Evolutionary conservation across 2,797 vertebrate species (phyloP).

Genomic region (Neoniphon sammara): DNA sequence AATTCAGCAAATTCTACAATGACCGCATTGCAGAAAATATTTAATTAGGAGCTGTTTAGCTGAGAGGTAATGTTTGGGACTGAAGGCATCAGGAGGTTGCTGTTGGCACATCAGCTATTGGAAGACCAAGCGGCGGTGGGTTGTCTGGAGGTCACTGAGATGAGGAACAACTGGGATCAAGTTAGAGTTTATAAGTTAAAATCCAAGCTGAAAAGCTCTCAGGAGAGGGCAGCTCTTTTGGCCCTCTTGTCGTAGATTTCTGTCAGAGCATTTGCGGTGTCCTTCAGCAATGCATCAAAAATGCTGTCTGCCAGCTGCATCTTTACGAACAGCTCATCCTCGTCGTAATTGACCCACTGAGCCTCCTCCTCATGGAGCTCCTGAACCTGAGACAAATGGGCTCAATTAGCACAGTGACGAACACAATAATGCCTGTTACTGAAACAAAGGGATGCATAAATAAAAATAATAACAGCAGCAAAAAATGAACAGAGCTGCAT

Average conservation of each 20-base stretch:
- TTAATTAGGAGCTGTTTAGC: conserved; percentile 45
- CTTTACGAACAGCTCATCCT: conserved; percentile 97
- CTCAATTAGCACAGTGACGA: conserved; percentile 1
- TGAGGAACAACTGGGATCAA: conserved; percentile 36
- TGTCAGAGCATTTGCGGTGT: conserved; percentile 90
- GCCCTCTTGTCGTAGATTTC: conserved; percentile 88
- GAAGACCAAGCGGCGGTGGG: conserved; percentile 53
- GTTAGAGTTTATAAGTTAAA: conserved; percentile 45
- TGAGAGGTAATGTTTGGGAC: conserved; percentile 65
- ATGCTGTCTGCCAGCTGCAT: conserved; percentile 97
- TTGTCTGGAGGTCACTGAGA: conserved; percentile 46
- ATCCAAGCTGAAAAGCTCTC: conserved; percentile 58
- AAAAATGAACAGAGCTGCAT: no score
- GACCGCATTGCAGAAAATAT: conserved; percentile 35
- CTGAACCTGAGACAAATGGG: conserved; percentile 86
- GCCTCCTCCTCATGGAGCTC: conserved; percentile 97
- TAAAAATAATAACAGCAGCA: not conserved
- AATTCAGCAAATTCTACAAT: conserved; percentile 43
- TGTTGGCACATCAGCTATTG: conserved; percentile 77
- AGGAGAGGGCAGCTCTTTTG: conserved; percentile 73
- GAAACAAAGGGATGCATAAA: not conserved
- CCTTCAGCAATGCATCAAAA: conserved; percentile 95
- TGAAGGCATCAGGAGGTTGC: conserved; percentile 75
- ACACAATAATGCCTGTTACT: not conserved
- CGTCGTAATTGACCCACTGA: conserved; percentile 98